Conservation (phyloP, 2,113 vertebrate species). For the Sterna hirundo region DNA sequence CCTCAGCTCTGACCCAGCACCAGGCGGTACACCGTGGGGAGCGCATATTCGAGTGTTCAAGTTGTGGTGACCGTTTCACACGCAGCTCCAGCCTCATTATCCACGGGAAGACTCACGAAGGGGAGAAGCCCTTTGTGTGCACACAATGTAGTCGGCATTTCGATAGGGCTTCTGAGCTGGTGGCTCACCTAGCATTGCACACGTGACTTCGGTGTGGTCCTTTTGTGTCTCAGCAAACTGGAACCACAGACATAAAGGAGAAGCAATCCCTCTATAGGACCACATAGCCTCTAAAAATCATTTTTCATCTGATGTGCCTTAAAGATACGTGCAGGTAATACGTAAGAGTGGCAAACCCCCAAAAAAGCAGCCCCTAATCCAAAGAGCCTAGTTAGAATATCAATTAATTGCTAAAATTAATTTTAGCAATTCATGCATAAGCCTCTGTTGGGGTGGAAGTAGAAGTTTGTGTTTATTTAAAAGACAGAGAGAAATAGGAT, state of each 20-base stretch:
- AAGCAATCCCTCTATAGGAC: neutral
- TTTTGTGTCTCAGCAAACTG: neutral
- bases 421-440: neutral
- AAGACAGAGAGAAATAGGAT: neutral
- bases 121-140: neutral
- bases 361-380: neutral
- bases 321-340: neutral
- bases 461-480: neutral
- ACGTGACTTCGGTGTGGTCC: rapidly evolving
- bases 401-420: neutral
- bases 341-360: neutral
- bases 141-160: neutral
- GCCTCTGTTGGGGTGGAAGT: neutral
- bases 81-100: neutral
- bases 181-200: neutral
- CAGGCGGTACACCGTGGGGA: neutral
- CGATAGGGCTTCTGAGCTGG: neutral
- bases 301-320: neutral
- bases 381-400: neutral
- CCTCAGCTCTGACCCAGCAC: neutral
- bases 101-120: neutral
- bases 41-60: neutral
- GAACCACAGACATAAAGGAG: neutral
- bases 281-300: neutral
- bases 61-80: neutral